Base-by-base conservation (phyloP, 2,113 vertebrate genomes). In the Albula goreensis region DNA sequence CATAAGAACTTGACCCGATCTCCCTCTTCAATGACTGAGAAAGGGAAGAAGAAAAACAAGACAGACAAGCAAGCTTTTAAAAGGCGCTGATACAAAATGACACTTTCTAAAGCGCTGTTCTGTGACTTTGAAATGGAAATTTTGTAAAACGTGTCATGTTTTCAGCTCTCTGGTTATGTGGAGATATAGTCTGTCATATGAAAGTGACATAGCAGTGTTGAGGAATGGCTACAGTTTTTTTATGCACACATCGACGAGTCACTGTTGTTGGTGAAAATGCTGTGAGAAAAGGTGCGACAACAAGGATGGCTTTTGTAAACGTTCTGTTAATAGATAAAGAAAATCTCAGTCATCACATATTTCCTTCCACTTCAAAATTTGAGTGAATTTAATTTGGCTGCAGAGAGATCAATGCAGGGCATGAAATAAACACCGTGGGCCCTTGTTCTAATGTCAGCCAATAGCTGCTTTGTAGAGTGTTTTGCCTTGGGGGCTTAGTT, bases 341-440 rank as follows among this genome's bases (percentile, higher is more conserved):
- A n/a, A 56, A 53, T 82, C 50, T 82, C 19, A 52, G 80, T 82
- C 80, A 82, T 52, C 22, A 15, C 50, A 82, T 82, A 52, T 52
- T 82, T 53, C 5, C 22, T 66, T 66, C 60, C 60, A 66, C 60
- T 66, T 66, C 3, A 19, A 4, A 2, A 8, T 82, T n/a, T 53
- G 8, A 12, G 1, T 9, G 4, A 53, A 19, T 52, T 25, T n/a
- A 82, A 52, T 51, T 66, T 53, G 79, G 49, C 25, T 7, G 53
- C 10, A 82, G 22, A 82, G 22, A 51, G 22, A 82, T 5, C 19
- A 51, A 15, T 53, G 49, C 19, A 82, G 51, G 22, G 22, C 49
- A 82, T 12, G 9, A 22, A 50, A 82, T 0, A 50, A 11, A 80
- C 41, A 50, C 50, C 78, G 13, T 50, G 78, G 78, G 19, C 78